These are phyloP conservation scores for Drosophila multiciliata DNA, from an alignment of 2,888 invertebrate genomes.

Conservation along the genomic window DNA sequence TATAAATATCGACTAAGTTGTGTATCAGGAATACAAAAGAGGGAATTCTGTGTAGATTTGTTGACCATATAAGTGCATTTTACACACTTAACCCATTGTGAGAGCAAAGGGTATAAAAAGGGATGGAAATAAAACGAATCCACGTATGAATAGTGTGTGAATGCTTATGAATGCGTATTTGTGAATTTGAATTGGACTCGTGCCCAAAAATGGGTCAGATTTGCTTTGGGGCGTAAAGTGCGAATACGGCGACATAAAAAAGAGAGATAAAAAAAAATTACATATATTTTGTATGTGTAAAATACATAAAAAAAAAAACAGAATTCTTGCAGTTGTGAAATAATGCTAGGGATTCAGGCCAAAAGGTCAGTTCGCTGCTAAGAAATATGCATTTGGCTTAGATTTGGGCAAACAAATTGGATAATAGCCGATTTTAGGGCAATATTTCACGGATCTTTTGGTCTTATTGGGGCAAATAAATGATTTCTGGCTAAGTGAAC, in stretches of 20 bases:
- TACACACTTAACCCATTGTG: not conserved
- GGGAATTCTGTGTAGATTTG: not conserved
- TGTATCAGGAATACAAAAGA: not conserved
- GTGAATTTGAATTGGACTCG: slow-evolving; percentile 25
- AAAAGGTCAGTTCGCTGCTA: slow-evolving; percentile 63
- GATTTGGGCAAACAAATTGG: not conserved
- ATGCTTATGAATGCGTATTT: slow-evolving; percentile 9
- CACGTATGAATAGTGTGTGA: slow-evolving; percentile 7
- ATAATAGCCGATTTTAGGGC: not conserved
- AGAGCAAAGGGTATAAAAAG: not conserved
- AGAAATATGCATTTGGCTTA: slow-evolving; percentile 13
- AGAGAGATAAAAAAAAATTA: slow-evolving; percentile 3
- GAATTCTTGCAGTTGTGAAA: slow-evolving; percentile 24
- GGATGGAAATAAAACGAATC: slow-evolving; percentile 8
- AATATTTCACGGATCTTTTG: slow-evolving; percentile 9
- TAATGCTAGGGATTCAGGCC: slow-evolving; percentile 47
- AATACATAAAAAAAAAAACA: not conserved
- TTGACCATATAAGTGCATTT: not conserved
- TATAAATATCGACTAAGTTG: not conserved
- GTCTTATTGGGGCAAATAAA: slow-evolving; percentile 36
- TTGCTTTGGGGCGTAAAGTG: slow-evolving; percentile 11
- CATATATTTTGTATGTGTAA: not conserved
- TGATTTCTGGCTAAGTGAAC: slow-evolving; percentile 49
- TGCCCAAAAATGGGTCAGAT: slow-evolving; percentile 20
- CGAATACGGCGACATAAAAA: slow-evolving; percentile 1